These are phyloP conservation scores for Drosophila parvula DNA, from an alignment of 1,140 invertebrate genomes.

Conservation along the genomic window DNA sequence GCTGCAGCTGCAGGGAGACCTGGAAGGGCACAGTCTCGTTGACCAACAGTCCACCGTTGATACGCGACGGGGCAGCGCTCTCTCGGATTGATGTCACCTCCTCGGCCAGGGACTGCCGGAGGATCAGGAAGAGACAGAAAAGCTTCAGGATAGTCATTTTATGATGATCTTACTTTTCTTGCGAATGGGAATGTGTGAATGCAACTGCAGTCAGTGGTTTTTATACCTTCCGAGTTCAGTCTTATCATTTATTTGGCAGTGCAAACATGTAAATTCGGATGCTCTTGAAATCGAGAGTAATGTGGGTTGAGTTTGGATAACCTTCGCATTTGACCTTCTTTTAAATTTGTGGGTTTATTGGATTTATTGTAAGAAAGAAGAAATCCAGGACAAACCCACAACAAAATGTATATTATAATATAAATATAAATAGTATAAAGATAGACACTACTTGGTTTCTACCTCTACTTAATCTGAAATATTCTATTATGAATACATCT, in stretches of 20 bases:
- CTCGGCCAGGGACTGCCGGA: not conserved
- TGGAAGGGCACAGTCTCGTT: constrained; percentile 74
- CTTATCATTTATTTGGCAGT: constrained; percentile 33
- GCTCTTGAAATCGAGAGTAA: constrained; percentile 40
- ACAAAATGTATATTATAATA: too few species aligned
- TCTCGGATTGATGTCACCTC: not conserved
- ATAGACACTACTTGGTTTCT: too few species aligned
- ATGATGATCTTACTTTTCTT: not conserved
- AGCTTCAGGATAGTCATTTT: constrained; percentile 17
- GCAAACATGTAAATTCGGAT: constrained; percentile 34
- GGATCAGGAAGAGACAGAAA: not conserved
- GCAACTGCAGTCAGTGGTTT: not conserved
- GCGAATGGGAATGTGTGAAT: not conserved
- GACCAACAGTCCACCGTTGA: constrained; percentile 72
- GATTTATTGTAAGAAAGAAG: too few species aligned
- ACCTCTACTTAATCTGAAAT: too few species aligned
- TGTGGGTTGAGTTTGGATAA: constrained; percentile 13
- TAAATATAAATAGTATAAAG: too few species aligned
- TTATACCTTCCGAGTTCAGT: constrained; percentile 23
- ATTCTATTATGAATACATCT: too few species aligned
- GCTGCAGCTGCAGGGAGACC: constrained; percentile 69
- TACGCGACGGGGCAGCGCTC: constrained; percentile 22
- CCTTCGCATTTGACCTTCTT: not conserved
- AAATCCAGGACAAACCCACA: too few species aligned
- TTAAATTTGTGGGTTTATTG: not conserved